Evolutionary conservation across 2,113 vertebrate species (phyloP), one percentile per base, ranked within the genome.

Genomic region (Nothobranchius kuhntae): DNA sequence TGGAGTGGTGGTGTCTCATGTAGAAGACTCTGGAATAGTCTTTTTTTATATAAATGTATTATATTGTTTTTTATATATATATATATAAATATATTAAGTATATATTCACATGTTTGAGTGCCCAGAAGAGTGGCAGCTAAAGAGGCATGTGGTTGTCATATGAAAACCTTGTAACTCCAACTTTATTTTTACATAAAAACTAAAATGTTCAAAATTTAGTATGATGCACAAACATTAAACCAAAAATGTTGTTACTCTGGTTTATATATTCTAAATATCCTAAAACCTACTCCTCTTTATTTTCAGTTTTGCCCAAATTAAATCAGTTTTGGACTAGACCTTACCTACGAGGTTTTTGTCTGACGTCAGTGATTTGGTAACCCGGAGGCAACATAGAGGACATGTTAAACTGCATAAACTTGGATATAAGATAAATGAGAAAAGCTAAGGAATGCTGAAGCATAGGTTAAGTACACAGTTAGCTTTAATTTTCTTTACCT

Each of bases 11-110:
- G 93, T 93, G 96, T 94, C 78, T 95, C 92, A 93, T 88, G 94
- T 96, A 95, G 94, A 94, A 95, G 92, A 92, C 95, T 97, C 95
- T 93, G 92, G 87, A 90, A 95, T 91, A 89, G 96, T 96, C 95
- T 90, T 90, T 89, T 89, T 66, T 66, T 66, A 56, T 63, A 93
- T 91, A 91, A 85, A 86, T 91, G 85, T 90, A 87, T 82, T 85
- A 80, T 87, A 88, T 86, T 90, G 91, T 82, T 85, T 78, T 94
- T 83, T 84, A 82, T 93, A 94, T 77, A 95, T 93, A 95, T 93
- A 94, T 86, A 84, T 80, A 95, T 93, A 92, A 78, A 93, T 94
- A 91, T 94, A 95, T 94, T 75, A 75, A 82, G 65, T 86, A 89
- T 90, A 90, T 91, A 89, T 88, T 83, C 82, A 73, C 86, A 91